Conservation (phyloP, 2,797 vertebrate species). For the Alca torda region DNA sequence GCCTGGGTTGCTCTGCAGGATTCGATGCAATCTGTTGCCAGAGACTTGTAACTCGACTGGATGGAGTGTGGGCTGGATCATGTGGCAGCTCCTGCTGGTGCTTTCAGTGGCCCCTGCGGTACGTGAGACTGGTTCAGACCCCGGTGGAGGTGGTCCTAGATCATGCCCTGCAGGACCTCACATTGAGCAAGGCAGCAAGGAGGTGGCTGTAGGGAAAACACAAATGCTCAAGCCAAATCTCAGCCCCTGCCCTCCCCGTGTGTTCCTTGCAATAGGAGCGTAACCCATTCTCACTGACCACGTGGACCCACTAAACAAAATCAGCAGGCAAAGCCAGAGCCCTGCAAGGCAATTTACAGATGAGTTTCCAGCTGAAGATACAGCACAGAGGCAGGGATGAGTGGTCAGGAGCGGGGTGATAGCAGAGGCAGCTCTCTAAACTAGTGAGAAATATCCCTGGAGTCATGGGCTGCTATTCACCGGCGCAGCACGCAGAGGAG, state of each 20-base stretch:
- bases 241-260: not conserved
- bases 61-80: not conserved
- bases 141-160: not conserved
- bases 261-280: not conserved
- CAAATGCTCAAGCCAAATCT: not conserved
- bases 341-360: not conserved
- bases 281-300: not conserved
- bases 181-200: not conserved
- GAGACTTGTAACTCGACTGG: not conserved
- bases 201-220: not conserved
- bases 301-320: not conserved
- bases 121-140: accelerated
- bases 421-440: not conserved
- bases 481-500: not conserved
- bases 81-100: not conserved
- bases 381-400: not conserved
- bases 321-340: not conserved
- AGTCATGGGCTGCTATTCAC: not conserved
- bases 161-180: not conserved
- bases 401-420: not conserved
- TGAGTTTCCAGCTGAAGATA: not conserved
- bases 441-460: not conserved
- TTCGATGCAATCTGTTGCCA: not conserved
- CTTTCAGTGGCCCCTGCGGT: not conserved
- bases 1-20: not conserved